Base-by-base conservation (phyloP, 1,140 invertebrate genomes). In the Ceratoteleas bidentatus region DNA sequence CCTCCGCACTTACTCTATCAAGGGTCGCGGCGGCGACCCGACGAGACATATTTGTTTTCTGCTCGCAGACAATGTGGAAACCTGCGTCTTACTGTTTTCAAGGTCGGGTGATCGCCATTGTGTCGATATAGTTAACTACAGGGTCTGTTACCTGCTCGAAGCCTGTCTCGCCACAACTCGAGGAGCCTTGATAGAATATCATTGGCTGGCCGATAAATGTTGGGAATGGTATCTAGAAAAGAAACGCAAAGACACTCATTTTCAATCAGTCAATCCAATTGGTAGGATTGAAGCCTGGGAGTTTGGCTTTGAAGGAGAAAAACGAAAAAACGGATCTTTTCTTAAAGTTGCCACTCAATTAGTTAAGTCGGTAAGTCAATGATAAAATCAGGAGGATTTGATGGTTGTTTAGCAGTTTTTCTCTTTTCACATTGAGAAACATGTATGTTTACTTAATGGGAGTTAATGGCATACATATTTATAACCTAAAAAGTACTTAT, bases 31-130 rank as follows among this genome's bases (percentile, higher is more conserved):
- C 24, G 24, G 24, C 24, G 24, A 43, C 8, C 8, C 8, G 16
- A 56, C 69, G 52, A 74, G 60, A 54, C n/a, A 64, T 53, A 66
- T 79, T 79, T 72, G 66, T 79, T 72, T 70, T 58, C 32, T 32
- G 15, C 50, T n/a, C 3, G 11, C 76, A 52, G 66, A 65, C 66
- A 79, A 72, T 79, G 60, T 13, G 54, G 73, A 80, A 79, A 87
- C 78, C 58, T 64, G 73, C 56, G 61, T 47, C 34, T 84, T 57
- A 74, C 65, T 45, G 58, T 66, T 57, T 72, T 78, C 76, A 89
- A 89, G 87, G 88, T 82, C 85, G 64, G 83, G 72, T 66, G 81
- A 69, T 83, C 80, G 83, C 68, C 85, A 88, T 87, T 87, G 84
- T 85, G 74, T 79, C 34, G 62, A 81, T 60, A 68, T 83, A 83